Evolutionary conservation across 2,888 invertebrate genomes (phyloP).

Genomic region (Drosophila meridiana): DNA sequence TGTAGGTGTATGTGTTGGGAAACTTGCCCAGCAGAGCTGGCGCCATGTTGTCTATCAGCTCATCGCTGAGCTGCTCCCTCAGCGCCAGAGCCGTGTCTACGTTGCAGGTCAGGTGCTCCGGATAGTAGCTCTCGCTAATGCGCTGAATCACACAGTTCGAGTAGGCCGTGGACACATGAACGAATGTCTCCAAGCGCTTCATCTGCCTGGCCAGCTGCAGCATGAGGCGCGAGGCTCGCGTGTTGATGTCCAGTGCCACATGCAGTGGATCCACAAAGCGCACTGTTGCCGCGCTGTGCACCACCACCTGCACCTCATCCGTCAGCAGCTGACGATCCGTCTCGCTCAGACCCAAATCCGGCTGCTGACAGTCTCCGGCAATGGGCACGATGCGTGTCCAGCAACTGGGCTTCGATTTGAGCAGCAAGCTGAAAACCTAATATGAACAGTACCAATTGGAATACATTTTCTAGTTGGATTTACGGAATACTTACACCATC

Average conservation of each 20-base stretch:
- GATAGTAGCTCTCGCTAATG: conserved; percentile 85
- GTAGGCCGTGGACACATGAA: conserved; percentile 90
- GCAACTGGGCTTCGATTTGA: conserved; percentile 69
- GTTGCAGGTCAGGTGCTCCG: conserved; percentile 75
- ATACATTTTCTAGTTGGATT: neutral
- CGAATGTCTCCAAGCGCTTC: conserved; percentile 85
- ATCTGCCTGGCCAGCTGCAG: conserved; percentile 88
- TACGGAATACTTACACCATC: conserved; percentile 86
- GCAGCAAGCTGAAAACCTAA: conserved; percentile 39
- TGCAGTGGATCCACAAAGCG: conserved; percentile 90
- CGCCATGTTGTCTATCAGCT: conserved; percentile 81
- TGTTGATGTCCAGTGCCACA: conserved; percentile 89
- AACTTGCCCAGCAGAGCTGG: conserved; percentile 70
- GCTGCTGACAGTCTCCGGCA: conserved; percentile 83
- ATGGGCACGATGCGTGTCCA: conserved; percentile 82
- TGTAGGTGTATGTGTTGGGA: conserved; percentile 91
- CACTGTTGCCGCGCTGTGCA: conserved; percentile 97
- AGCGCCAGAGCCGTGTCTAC: conserved; percentile 82
- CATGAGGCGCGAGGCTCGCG: conserved; percentile 88
- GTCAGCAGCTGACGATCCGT: conserved; percentile 79
- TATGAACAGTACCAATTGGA: neutral
- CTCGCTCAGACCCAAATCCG: conserved; percentile 83
- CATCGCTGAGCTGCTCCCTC: conserved; percentile 79
- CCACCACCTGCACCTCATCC: conserved; percentile 86
- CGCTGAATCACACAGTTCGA: conserved; percentile 87